Percentiles rank a stretch among this genome's conserved stretches.
phyloP scores from a whole-genome alignment of 2,797 vertebrate genomes.

The Eulemur coronatus region DNA sequence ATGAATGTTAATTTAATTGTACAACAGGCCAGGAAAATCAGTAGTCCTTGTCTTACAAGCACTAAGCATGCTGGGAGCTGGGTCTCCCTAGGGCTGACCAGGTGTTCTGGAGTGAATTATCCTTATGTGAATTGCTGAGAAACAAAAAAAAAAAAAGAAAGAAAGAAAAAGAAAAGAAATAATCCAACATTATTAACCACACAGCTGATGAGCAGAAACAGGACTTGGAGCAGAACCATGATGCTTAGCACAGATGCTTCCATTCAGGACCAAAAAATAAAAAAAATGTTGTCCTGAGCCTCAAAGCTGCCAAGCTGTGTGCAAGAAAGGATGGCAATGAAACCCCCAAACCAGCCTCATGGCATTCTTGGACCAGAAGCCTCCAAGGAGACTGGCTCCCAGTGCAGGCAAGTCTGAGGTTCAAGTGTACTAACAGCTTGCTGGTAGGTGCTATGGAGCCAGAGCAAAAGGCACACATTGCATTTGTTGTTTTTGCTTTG shows the following conservation, averaged over 20 bases:
- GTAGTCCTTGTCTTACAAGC: neutral
- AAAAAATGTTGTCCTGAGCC: neutral
- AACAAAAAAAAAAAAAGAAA: neutral
- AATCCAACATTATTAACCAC: neutral
- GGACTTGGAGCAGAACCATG: neutral
- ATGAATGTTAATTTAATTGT: conserved; percentile 27
- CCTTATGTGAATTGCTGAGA: neutral
- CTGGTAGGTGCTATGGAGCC: neutral
- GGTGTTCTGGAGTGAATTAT: neutral
- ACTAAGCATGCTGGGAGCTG: neutral
- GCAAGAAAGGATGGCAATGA: neutral
- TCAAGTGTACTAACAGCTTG: neutral
- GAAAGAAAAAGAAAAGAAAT: neutral
- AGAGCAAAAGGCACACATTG: neutral
- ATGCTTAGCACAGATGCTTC: neutral
- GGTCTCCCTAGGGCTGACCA: neutral
- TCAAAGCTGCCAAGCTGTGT: neutral
- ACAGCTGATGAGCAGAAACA: neutral
- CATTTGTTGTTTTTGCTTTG: neutral
- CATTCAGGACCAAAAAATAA: neutral
- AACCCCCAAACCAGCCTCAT: neutral
- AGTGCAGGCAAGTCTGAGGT: neutral
- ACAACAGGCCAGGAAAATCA: neutral
- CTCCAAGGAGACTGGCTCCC: neutral
- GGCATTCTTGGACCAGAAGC: neutral